Conservation (phyloP, 1,140 invertebrate species). For the Nasonia giraulti region DNA sequence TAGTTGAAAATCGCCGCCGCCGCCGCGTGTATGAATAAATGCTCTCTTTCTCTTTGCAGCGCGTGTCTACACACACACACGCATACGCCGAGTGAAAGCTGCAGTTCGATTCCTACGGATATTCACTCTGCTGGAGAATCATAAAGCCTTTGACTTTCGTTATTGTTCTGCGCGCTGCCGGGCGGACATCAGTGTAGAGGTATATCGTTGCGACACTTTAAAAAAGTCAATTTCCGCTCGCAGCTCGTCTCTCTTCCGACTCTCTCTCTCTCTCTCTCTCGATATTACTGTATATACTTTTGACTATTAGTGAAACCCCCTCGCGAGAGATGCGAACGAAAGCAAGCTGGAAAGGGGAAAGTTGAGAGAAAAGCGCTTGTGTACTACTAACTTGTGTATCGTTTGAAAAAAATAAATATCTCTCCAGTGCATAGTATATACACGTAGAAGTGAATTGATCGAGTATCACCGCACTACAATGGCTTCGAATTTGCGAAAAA, state of each 20-base stretch:
- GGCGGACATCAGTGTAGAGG: too few species aligned
- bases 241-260: not conserved
- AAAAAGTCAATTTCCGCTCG: conserved; percentile 22
- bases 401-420: not conserved
- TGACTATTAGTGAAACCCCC: not conserved
- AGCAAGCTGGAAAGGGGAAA: conserved; percentile 10
- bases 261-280: not conserved
- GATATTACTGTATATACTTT: not conserved
- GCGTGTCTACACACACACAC: not conserved
- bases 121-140: conserved; percentile 47
- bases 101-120: conserved; percentile 35
- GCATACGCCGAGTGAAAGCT: conserved; percentile 35
- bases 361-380: conserved; percentile 30
- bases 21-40: conserved; percentile 6
- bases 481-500: too few species aligned
- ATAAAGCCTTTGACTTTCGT: conserved; percentile 48
- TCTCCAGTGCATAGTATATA: too few species aligned
- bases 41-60: not conserved
- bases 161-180: conserved; percentile 26
- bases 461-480: too few species aligned
- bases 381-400: conserved; percentile 15
- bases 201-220: conserved; percentile 31
- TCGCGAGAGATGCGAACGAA: conserved; percentile 20
- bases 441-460: too few species aligned
- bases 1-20: not conserved